Evolutionary conservation across 2,113 vertebrate genomes (phyloP).

Genomic region (Gulo gulo): DNA sequence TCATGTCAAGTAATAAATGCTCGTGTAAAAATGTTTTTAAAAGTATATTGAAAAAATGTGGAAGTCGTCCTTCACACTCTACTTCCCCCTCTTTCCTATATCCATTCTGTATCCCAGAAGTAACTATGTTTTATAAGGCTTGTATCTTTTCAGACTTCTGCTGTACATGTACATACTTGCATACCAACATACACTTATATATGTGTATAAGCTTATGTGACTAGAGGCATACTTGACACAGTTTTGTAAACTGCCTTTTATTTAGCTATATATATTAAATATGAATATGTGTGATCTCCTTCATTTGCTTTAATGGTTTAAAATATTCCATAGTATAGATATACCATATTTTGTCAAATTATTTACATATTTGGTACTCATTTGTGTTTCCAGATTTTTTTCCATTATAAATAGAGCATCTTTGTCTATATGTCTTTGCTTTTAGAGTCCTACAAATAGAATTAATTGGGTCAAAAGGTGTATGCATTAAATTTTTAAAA

Average conservation of each 20-base stretch:
- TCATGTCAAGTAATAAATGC: background rate
- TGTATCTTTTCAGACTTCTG: background rate
- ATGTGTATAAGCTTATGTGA: background rate
- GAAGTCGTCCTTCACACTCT: background rate
- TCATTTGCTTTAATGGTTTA: background rate
- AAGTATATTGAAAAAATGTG: background rate
- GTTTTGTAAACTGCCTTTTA: background rate
- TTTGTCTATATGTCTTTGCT: background rate
- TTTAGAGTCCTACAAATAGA: background rate
- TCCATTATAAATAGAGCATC: background rate
- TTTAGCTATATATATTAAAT: background rate
- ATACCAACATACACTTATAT: background rate
- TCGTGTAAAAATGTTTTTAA: background rate
- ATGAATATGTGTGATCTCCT: background rate
- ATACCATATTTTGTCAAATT: background rate
- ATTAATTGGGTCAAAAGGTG: background rate
- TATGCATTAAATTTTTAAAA: background rate
- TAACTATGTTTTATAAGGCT: background rate
- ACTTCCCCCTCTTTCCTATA: background rate
- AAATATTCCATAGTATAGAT: background rate
- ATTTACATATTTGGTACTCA: background rate
- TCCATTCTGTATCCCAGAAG: background rate
- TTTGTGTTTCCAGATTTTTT: background rate
- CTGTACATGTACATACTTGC: background rate
- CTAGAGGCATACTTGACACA: background rate